Evolutionary conservation across 2,888 invertebrate species (phyloP), one percentile per base, ranked within the genome.

Genomic region (Rhopalosiphum nymphaeae): DNA sequence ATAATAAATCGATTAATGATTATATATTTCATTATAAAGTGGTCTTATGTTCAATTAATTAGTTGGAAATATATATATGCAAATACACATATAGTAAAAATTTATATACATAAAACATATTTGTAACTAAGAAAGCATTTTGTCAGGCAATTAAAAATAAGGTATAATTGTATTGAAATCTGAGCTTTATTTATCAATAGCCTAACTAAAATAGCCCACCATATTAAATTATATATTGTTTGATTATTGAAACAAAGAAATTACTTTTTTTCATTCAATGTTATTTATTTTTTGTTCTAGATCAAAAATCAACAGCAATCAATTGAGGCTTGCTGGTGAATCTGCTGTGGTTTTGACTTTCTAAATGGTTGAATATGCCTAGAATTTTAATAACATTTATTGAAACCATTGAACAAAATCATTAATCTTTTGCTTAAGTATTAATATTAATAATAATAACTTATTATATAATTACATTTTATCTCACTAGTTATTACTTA

Each of bases 291-390:
- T 42, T 44, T 93, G 42, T 93, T 94, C 49, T 61, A 94, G 93
- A 29, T 91, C 90, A 61, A 94, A 94, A 90, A 67, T 94, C 10
- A 10, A 67, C 13, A 61, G 90, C 49, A 85, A 36, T 2, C 49
- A 61, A 85, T 46, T 94, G 29, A 90, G 49, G 61, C 44, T 94
- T 16, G 86, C 93, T 25, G 86, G 90, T 85, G 78, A 94, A 61
- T 94, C 93, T 53, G 93, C 93, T 13, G 85, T 94, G 36, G 93
- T 94, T 61, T 49, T 94, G 29, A 86, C 21, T 44, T 94, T 91
- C 53, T 94, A 90, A 94, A 84, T 21, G 25, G 53, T 53, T 42
- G 13, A 87, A 86, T n/a, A 57, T 49, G 42, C 57, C 49, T 57
- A n/a, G 13, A 25, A 42, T 46, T 57, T 13, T 16, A 9, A n/a